A percentile compares a stretch with the other conserved stretches of the same genome.
Evolutionary conservation across 2,888 invertebrate genomes (phyloP).

Genomic region (Athalia cordata): DNA sequence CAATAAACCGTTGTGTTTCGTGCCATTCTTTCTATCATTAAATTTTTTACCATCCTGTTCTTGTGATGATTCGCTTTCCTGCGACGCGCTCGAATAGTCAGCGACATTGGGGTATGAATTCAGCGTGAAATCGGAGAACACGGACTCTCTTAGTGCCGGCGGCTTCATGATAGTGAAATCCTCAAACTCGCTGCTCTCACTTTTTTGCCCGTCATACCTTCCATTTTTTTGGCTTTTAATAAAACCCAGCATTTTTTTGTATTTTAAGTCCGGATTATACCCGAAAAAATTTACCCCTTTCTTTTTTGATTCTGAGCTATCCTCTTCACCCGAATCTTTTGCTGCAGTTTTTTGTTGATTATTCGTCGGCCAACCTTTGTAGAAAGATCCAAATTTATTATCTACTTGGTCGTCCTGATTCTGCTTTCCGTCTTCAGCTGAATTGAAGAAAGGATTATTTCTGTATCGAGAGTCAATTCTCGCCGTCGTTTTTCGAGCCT

Average conservation of each 20-base stretch:
- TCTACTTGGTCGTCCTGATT: background rate
- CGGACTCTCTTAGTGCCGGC: conserved; percentile 52
- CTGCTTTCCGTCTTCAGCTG: background rate
- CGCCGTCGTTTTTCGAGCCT: background rate
- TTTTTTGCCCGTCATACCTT: conserved; percentile 22
- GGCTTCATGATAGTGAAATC: conserved; percentile 53
- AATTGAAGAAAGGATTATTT: conserved; percentile 12
- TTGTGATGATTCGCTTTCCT: conserved; percentile 48
- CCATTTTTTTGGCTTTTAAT: conserved; percentile 18
- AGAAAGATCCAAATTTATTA: background rate
- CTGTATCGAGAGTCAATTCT: background rate
- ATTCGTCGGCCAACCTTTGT: background rate
- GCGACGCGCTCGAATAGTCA: conserved; percentile 50
- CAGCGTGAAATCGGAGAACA: conserved; percentile 52
- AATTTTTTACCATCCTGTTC: conserved; percentile 35
- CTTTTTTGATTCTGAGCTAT: background rate
- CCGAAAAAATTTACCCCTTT: background rate
- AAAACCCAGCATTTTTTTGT: conserved; percentile 29
- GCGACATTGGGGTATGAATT: conserved; percentile 49
- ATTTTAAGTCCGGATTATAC: conserved; percentile 22
- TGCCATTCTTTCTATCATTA: background rate
- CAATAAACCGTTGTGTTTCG: conserved; percentile 12
- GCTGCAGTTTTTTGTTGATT: background rate
- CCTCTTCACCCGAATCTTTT: too few relatives aligned
- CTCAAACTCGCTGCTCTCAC: conserved; percentile 27